A percentile compares a stretch with the other conserved stretches of the same genome.
Evolutionary conservation across 2,888 invertebrate genomes (phyloP).

Genomic region (Cantharis flavilabris): DNA sequence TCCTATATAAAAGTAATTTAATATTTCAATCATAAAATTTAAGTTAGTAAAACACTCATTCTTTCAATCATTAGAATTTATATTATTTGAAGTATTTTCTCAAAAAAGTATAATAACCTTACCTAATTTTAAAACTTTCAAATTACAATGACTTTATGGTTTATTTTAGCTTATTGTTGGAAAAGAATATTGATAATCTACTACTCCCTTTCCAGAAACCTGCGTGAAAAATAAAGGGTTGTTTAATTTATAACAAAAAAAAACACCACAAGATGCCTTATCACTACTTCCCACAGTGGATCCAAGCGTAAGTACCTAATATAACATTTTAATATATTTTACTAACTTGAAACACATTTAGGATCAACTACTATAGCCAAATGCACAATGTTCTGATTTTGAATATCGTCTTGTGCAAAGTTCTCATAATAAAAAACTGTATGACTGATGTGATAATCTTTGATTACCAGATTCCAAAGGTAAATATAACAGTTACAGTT

Average conservation of each 20-base stretch:
- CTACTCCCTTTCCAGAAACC: background rate
- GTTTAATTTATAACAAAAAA: background rate
- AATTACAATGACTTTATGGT: background rate
- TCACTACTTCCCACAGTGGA: background rate
- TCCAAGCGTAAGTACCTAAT: background rate
- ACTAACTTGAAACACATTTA: background rate
- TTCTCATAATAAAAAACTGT: background rate
- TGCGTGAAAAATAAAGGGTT: background rate
- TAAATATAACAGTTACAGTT: background rate
- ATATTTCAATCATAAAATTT: background rate
- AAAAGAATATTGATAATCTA: background rate
- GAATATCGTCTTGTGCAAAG: background rate
- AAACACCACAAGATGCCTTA: background rate
- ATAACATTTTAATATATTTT: background rate
- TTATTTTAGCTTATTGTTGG: no score
- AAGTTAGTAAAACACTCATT: background rate
- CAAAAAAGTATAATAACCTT: background rate
- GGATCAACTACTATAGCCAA: background rate
- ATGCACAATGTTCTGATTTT: background rate
- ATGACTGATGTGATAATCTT: background rate
- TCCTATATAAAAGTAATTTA: background rate
- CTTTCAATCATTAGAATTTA: background rate
- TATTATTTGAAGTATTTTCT: background rate
- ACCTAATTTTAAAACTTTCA: background rate
- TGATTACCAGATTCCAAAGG: background rate